Conservation (phyloP, 2,888 invertebrate species). For the Apamea epomidion region DNA sequence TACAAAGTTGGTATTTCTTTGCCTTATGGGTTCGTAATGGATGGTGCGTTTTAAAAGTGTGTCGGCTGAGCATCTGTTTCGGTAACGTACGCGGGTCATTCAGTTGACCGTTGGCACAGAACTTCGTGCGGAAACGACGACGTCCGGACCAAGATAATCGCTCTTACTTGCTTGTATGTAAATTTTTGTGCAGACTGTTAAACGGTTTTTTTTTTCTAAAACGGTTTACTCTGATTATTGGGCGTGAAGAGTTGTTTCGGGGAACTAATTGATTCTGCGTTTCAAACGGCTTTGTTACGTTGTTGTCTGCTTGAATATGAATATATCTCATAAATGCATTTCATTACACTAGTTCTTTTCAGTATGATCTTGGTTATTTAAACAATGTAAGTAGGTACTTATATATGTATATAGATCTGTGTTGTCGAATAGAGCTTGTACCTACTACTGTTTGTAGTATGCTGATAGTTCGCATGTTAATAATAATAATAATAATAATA, state of each 20-base stretch:
- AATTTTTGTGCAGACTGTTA: slow-evolving; percentile 78
- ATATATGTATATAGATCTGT: neutral
- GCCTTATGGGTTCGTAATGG: slow-evolving; percentile 19
- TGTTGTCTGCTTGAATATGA: slow-evolving; percentile 44
- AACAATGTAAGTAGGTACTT: slow-evolving; percentile 1
- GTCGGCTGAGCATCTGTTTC: slow-evolving; percentile 49
- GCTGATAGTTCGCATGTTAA: neutral
- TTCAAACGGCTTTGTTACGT: slow-evolving; percentile 63
- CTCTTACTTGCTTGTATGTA: slow-evolving; percentile 80
- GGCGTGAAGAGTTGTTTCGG: slow-evolving; percentile 80
- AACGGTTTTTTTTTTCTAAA: slow-evolving; percentile 82
- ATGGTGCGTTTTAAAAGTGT: slow-evolving; percentile 44
- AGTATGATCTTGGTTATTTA: slow-evolving; percentile 18
- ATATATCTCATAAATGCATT: slow-evolving; percentile 38
- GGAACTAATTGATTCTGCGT: slow-evolving; percentile 72
- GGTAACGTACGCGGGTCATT: slow-evolving; percentile 62
- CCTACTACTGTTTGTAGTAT: neutral
- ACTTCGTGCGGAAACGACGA: slow-evolving; percentile 73
- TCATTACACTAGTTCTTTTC: slow-evolving; percentile 37
- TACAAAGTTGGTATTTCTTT: slow-evolving; percentile 20
- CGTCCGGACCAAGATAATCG: slow-evolving; percentile 72
- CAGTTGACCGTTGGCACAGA: slow-evolving; percentile 64
- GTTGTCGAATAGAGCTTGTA: neutral
- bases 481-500: no score
- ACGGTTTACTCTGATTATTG: slow-evolving; percentile 84